These are phyloP conservation scores for Meiosimyza platycephala DNA, from an alignment of 2,888 invertebrate species.

Conservation along the genomic window DNA sequence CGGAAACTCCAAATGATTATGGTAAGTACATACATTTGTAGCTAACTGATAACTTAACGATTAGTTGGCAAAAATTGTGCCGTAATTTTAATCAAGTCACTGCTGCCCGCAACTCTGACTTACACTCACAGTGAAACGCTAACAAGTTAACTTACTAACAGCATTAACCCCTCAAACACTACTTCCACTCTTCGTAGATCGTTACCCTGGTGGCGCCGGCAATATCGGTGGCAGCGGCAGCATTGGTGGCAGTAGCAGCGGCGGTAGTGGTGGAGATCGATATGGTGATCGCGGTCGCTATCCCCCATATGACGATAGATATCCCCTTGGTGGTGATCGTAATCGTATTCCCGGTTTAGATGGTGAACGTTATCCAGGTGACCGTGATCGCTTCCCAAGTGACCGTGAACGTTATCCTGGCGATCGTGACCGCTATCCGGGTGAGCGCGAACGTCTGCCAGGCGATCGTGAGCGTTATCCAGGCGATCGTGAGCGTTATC, in stretches of 20 bases:
- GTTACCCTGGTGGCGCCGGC: constrained; percentile 58
- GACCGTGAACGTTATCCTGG: constrained; percentile 42
- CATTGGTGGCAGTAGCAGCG: constrained; percentile 16
- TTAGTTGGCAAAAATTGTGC: not conserved
- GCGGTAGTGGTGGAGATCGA: constrained; percentile 39
- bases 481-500: constrained; percentile 49
- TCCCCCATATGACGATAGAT: constrained; percentile 48
- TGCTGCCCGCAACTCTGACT: no score
- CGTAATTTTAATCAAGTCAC: not conserved
- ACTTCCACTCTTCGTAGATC: constrained; percentile 48
- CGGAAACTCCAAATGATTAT: constrained; percentile 57
- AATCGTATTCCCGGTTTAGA: constrained; percentile 46
- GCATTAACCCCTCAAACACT: constrained; percentile 36
- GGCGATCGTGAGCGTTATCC: constrained; percentile 55
- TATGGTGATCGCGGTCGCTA: constrained; percentile 51
- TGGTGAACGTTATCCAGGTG: constrained; percentile 49
- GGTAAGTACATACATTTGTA: constrained; percentile 54
- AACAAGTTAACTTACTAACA: constrained; percentile 60
- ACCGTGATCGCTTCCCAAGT: constrained; percentile 44
- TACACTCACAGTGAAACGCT: constrained; percentile 40
- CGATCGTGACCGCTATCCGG: constrained; percentile 54
- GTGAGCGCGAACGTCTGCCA: constrained; percentile 47
- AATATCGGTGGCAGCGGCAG: constrained; percentile 26
- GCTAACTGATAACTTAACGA: not conserved
- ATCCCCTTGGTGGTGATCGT: constrained; percentile 48